These are phyloP conservation scores for Agrotis puta DNA, from an alignment of 2,888 invertebrate species.

Conservation along the genomic window DNA sequence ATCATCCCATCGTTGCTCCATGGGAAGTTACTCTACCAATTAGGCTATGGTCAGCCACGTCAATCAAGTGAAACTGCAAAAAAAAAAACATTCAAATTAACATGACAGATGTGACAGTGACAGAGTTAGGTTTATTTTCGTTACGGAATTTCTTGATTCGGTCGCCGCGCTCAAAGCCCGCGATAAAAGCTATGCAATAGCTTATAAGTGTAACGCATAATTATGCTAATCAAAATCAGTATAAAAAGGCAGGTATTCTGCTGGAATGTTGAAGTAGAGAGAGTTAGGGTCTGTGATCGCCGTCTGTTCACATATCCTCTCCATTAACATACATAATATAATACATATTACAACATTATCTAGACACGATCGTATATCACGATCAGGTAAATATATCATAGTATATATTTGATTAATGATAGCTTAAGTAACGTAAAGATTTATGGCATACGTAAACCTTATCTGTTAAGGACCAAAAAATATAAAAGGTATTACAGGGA, in stretches of 20 bases:
- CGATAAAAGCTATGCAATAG: too few species aligned
- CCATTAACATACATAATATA: background rate
- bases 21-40: too few species aligned
- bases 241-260: background rate
- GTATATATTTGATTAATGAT: constrained; percentile 52
- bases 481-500: constrained; percentile 3
- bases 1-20: too few species aligned
- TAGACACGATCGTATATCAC: constrained; percentile 35
- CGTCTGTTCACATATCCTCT: background rate
- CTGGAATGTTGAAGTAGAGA: background rate
- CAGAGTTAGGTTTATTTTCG: too few species aligned
- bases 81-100: too few species aligned
- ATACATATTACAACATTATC: constrained; percentile 16
- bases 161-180: too few species aligned
- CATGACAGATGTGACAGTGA: too few species aligned
- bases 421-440: constrained; percentile 35
- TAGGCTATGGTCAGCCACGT: too few species aligned
- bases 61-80: too few species aligned
- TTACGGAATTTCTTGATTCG: too few species aligned
- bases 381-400: constrained; percentile 19
- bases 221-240: too few species aligned
- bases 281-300: background rate
- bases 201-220: too few species aligned
- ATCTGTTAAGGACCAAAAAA: constrained; percentile 30
- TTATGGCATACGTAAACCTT: constrained; percentile 43